phyloP scores from a whole-genome alignment of 1,140 invertebrate species.

The Neodiprion lecontei region DNA sequence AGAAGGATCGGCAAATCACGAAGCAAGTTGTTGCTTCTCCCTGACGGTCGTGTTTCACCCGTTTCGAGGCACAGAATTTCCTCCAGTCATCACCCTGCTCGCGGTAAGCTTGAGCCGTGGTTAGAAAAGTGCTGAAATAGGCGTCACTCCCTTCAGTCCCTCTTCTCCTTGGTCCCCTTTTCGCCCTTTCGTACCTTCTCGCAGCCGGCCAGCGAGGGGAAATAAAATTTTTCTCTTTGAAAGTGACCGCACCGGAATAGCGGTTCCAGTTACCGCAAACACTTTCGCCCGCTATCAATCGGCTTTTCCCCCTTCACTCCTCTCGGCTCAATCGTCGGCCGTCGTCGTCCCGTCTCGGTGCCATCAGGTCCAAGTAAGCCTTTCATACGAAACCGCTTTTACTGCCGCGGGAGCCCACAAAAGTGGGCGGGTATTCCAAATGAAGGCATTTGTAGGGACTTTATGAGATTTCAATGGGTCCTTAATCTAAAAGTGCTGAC shows the following conservation, averaged over 20 bases:
- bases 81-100: background rate
- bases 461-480: slow-evolving; percentile 55
- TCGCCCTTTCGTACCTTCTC: background rate
- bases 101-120: background rate
- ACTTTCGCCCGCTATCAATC: background rate
- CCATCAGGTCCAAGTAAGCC: slow-evolving; percentile 24
- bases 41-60: no score
- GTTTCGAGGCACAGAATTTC: background rate
- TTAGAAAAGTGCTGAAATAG: slow-evolving; percentile 4
- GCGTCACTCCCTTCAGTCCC: slow-evolving; percentile 10
- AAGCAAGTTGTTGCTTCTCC: no score
- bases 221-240: background rate
- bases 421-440: slow-evolving; percentile 44
- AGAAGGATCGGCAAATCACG: no score
- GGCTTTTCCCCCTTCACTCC: background rate
- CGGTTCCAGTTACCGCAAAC: slow-evolving; percentile 6
- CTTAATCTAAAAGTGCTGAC: slow-evolving; percentile 59
- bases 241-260: background rate
- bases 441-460: slow-evolving; percentile 51
- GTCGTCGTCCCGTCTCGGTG: slow-evolving; percentile 14
- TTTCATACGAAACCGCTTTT: slow-evolving; percentile 28
- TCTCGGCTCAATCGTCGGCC: background rate
- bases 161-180: slow-evolving; percentile 6
- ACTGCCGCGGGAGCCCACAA: slow-evolving; percentile 13
- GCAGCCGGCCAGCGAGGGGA: background rate